These are phyloP conservation scores for Cephus pygmeus DNA, from an alignment of 2,888 invertebrate species.

Conservation along the genomic window DNA sequence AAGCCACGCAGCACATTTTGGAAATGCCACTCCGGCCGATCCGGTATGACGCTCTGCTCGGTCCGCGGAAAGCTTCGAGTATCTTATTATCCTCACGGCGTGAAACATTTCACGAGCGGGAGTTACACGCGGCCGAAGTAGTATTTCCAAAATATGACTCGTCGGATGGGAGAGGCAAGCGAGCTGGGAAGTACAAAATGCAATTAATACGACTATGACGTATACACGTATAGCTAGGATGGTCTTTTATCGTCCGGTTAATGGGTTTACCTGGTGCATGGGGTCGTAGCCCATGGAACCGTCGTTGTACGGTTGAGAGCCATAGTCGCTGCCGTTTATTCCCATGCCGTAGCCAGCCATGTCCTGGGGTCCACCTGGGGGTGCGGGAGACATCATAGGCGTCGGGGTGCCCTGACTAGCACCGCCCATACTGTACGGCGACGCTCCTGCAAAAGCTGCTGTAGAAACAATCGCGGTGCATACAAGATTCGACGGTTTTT, in stretches of 20 bases:
- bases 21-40: background rate
- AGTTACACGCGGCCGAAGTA: background rate
- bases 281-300: slow-evolving; percentile 93
- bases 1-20: background rate
- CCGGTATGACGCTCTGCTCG: background rate
- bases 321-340: slow-evolving; percentile 88
- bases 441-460: slow-evolving; percentile 77
- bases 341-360: slow-evolving; percentile 94
- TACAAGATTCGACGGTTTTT: slow-evolving; percentile 59
- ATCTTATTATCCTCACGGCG: background rate
- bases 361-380: slow-evolving; percentile 80
- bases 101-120: background rate
- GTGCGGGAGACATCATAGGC: slow-evolving; percentile 95
- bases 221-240: background rate
- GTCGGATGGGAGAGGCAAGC: background rate
- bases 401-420: slow-evolving; percentile 91
- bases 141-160: background rate
- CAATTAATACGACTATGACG: background rate
- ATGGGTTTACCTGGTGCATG: slow-evolving; percentile 82
- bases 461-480: slow-evolving; percentile 66
- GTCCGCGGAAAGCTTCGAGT: background rate
- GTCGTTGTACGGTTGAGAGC: slow-evolving; percentile 85
- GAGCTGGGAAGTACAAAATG: background rate
- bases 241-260: background rate
- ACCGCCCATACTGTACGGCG: slow-evolving; percentile 86